Base-by-base conservation (phyloP, 2,888 invertebrate genomes). In the Unio pictorum region DNA sequence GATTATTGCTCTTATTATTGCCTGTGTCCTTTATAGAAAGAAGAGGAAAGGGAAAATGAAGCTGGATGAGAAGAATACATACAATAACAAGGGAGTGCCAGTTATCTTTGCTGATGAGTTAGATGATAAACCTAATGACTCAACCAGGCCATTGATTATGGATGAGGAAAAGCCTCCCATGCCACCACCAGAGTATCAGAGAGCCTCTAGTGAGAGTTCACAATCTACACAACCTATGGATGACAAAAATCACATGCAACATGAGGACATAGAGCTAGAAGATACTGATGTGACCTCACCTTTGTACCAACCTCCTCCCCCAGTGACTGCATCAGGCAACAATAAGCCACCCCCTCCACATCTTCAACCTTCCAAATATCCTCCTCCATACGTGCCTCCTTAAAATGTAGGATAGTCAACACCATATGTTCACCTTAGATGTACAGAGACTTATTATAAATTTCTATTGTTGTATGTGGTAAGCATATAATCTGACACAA, bases 341-440 rank as follows among this genome's bases (percentile, higher is more conserved):
- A 85, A 80, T 69, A 85, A 84, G 73, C 84, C 85, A 66, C 83
- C 83, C 28, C 76, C 84, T 15, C 85, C 86, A 20, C 81, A 86
- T 66, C 83, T 86, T 69, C 84, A 82, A 65, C 96, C 96, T 75
- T 95, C 96, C 83, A 94, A 97, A 88, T 96, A 96, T 91, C 98
- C 98, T 66, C 97, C 98, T 74, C 98, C 98, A 58, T 98, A 98
- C 91, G 97, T 98, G 86, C 97, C 98, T 84, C 98, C 98, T 91
- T 98, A 97, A 96, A 96, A 15, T 45, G 15, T 11, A 11, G 45
- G 45, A 45, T 15, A 15, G 7, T 34, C 7, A 34, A 34, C 7
- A 7, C 7, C 34, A 1, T 34, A 34, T 34, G 34, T 34, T 34
- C 8, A 34, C 8, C 8, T 34, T 34, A 34, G 34, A 34, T 34